Conservation (phyloP, 2,888 invertebrate species). For the Drosophila anceps region DNA sequence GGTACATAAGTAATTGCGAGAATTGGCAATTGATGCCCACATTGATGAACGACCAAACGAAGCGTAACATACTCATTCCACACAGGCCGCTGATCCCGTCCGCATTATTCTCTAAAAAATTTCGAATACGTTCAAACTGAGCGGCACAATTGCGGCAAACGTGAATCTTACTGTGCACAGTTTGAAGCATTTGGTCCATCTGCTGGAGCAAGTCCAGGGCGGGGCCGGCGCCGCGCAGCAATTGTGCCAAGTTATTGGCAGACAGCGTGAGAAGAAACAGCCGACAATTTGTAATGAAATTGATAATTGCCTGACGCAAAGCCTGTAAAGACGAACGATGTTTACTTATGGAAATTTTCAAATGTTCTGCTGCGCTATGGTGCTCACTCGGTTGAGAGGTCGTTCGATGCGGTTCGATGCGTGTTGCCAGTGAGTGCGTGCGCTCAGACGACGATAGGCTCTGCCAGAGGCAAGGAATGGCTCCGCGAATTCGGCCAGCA, state of each 20-base stretch:
- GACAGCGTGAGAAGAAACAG: constrained; percentile 78
- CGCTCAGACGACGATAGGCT: constrained; percentile 80
- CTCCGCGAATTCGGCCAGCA: constrained; percentile 84
- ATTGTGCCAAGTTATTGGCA: constrained; percentile 69
- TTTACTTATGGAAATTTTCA: background rate
- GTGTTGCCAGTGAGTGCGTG: constrained; percentile 62
- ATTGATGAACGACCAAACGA: constrained; percentile 82
- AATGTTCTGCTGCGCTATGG: accelerated
- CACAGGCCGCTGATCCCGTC: constrained; percentile 72
- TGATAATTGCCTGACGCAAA: constrained; percentile 87
- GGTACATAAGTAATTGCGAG: constrained; percentile 80
- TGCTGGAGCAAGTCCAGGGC: constrained; percentile 79
- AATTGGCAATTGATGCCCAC: constrained; percentile 77
- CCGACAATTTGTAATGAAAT: constrained; percentile 88
- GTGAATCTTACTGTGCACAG: constrained; percentile 66
- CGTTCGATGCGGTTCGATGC: constrained; percentile 28
- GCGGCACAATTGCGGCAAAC: no score
- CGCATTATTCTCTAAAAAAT: constrained; percentile 45
- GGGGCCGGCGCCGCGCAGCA: constrained; percentile 71
- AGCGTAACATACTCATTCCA: constrained; percentile 72
- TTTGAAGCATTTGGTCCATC: constrained; percentile 77
- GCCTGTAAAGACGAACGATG: constrained; percentile 85
- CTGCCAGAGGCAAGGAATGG: constrained; percentile 83
- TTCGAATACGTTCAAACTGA: background rate
- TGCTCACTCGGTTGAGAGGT: constrained; percentile 63